Base-by-base conservation (phyloP, 1,140 invertebrate genomes). In the Sycobia sp. region DNA sequence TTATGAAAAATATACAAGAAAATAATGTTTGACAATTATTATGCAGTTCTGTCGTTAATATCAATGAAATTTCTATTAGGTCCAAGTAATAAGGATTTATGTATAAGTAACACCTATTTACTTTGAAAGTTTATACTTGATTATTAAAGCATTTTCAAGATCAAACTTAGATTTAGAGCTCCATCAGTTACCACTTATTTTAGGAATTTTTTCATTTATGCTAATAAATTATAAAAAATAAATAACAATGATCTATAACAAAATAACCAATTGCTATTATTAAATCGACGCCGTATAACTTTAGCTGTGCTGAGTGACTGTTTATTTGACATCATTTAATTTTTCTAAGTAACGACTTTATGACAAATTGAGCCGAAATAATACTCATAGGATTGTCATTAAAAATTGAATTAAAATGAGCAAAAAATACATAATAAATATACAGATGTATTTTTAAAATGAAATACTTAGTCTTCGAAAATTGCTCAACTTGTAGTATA, bases 291-390 rank as follows among this genome's bases (percentile, higher is more conserved):
- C 53, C 14, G 10, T 27, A 20, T 34, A 32, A 7, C 4, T 16
- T 59, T 47, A 62, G 59, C 59, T 62, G 59, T 62, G 50, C 59
- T 46, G 59, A 38, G 59, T 41, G 55, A 50, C 41, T 47, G 50
- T 54, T 61, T 46, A 14, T 46, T 2, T 20, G 39, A 32, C 10
- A 43, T 53, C 20, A 54, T 53, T 43, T 13, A 62, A 47, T 62
- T 62, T 46, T 46, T 10, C 14, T 61, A 56, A n/a, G 20, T 22
- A 29, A 60, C 38, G 27, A 53, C 16, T 22, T 43, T 47, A 51
- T 47, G 32, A 47, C 41, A 62, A 62, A 55, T 62, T 20, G 41
- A 62, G 41, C 50, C 39, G 27, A 36, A 38, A 13, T n/a, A n/a
- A n/a, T n/a, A n/a, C n/a, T n/a, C n/a, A n/a, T n/a, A n/a, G n/a